Percentiles rank a stretch among this genome's conserved stretches.
phyloP scores from a whole-genome alignment of 2,797 vertebrate genomes.

The Enteromius argenteus region DNA sequence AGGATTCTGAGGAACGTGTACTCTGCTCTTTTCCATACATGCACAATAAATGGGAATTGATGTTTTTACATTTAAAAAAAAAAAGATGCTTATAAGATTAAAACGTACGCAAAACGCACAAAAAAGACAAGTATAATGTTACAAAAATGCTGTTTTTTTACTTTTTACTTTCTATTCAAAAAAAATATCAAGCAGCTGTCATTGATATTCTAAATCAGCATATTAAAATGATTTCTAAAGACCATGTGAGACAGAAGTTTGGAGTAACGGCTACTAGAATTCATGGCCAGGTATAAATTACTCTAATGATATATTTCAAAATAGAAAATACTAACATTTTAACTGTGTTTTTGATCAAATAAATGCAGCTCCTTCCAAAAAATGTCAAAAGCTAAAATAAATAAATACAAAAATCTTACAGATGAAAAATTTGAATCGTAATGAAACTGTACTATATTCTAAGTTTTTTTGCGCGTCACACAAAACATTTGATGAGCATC shows the following conservation, averaged over 20 bases:
- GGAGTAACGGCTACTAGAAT: background rate
- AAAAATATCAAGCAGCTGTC: no score
- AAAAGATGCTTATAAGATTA: background rate
- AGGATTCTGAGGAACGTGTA: background rate
- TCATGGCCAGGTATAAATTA: background rate
- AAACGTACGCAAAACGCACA: background rate
- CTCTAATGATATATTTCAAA: background rate
- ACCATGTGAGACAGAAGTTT: background rate
- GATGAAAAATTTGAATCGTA: background rate
- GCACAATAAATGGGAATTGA: background rate
- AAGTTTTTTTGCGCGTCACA: background rate
- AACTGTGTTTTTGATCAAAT: background rate
- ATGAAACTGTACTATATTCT: background rate
- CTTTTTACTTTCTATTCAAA: background rate
- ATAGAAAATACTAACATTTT: background rate
- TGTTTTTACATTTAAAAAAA: background rate
- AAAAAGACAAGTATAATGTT: background rate
- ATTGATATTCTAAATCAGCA: background rate
- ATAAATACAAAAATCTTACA: background rate
- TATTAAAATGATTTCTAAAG: background rate
- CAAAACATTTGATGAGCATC: background rate
- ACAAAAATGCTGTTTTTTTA: background rate
- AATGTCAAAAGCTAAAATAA: background rate
- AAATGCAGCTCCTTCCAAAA: background rate
- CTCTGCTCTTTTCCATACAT: background rate